Base-by-base conservation (phyloP, 1,140 invertebrate genomes). In the Drosophila sucinea region DNA sequence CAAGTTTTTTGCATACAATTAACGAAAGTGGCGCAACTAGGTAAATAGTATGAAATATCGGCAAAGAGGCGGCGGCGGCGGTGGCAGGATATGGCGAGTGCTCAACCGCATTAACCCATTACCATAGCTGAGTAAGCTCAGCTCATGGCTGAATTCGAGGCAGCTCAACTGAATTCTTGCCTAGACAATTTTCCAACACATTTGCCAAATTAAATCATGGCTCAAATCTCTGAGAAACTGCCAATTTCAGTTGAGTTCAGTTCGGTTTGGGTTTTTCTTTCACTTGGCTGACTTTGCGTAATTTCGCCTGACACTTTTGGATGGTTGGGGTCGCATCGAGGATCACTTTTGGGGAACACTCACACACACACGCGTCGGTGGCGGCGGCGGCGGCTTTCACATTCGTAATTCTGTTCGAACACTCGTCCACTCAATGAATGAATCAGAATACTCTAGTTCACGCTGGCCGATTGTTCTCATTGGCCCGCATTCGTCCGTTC, bases 1-100 rank as follows among this genome's bases (percentile, higher is more conserved):
- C 84, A 89, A 82, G 72, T 87, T 87, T 89, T 89, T 89, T 87
- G 83, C 83, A 87, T 87, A 87, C 83, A 87, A 87, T 87, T 87
- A 87, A 89, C 83, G 84, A 89, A 81, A 89, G 80, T 83, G 83
- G 82, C 82, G 81, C 80, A 81, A 77, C 82, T 81, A 75, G 79
- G 79, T 72, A 81, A 81, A 81, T 77, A 85, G 74, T 74, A 82
- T 75, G 67, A 72, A 64, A 81, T 71, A 81, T 76, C 65, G 68
- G 65, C 66, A 69, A 60, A 67, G 29, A 23, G 29, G 29, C 23
- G 63, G 57, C 40, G 57, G 33, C 60, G 30, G 44, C 41, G 17
- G 47, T 47, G 61, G 60, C 32, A 47, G 30, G 55, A 38, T 56
- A 56, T 67, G 60, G 70, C 69, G 63, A 86, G 82, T 79, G 76